Evolutionary conservation across 1,140 invertebrate species (phyloP), one percentile per base, ranked within the genome.

Genomic region (Lordiphosa mommai): DNA sequence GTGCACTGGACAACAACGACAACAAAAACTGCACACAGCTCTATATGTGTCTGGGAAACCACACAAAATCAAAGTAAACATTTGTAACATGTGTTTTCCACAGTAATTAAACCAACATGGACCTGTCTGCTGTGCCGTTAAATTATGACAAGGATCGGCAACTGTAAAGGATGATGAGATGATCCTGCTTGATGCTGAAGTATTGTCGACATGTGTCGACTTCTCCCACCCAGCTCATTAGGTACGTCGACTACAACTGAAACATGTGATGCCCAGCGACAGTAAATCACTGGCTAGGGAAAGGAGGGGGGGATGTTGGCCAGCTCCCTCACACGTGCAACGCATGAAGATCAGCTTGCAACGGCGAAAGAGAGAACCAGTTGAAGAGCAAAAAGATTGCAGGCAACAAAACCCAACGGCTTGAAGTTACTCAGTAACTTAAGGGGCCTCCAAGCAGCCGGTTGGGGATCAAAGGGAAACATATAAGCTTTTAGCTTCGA

Each of bases 61-160:
- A 27, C 16, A 23, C 32, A 30, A 79, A 82, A 80, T 80, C 76
- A 80, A 48, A 59, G 70, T 74, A 70, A 67, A 61, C 33, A 69
- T 29, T 32, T 13, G 10, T 38, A 52, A 79, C 74, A 80, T 67
- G 55, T 80, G 76, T 59, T 59, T 36, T 14, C 23, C 23, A 27
- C 33, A 27, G 60, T 33, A 76, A 71, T 76, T 77, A 61, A 57
- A 30, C n/a, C 13, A 40, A 70, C 60, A 71, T 66, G 12, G 32
- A 61, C 9, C 33, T 56, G 27, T 12, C 7, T 36, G 10, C n/a
- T 17, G 40, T 51, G 57, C 32, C 36, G 36, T 61, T 51, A 5
- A 44, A 44, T 52, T 43, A 38, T 49, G 48, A 58, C 50, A 51
- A 68, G 57, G 59, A 68, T 53, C 23, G 59, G 55, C 38, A 23